phyloP scores from a whole-genome alignment of 2,113 vertebrate genomes.

The Orthonyx spaldingii region DNA sequence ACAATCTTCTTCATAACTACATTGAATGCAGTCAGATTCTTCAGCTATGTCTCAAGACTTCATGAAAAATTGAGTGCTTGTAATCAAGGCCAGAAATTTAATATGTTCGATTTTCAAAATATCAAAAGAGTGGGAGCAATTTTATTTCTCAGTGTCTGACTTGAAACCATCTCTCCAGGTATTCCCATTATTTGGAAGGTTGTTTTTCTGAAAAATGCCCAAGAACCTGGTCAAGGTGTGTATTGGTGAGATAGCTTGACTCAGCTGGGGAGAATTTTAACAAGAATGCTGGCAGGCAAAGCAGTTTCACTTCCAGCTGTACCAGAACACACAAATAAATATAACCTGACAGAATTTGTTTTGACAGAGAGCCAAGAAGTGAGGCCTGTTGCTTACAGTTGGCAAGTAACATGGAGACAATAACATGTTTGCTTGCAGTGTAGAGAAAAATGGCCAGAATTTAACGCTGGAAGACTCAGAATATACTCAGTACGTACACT shows the following conservation, averaged over 20 bases:
- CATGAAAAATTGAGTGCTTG: background rate
- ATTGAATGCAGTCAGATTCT: background rate
- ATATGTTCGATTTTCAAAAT: background rate
- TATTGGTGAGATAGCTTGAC: background rate
- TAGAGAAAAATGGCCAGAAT: background rate
- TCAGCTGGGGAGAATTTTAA: background rate
- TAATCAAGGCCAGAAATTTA: background rate
- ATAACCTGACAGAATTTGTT: conserved; percentile 13
- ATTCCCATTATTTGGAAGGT: background rate
- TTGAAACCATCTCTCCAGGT: background rate
- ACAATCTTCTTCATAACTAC: background rate
- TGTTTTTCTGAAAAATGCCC: background rate
- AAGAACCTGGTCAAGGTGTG: background rate
- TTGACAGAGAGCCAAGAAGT: conserved; percentile 6
- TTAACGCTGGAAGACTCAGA: background rate
- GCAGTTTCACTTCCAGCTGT: background rate
- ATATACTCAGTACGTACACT: background rate
- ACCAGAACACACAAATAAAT: conserved; percentile 1
- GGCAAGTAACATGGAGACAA: background rate
- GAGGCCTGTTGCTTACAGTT: background rate
- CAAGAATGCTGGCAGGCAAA: background rate
- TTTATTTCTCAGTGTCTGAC: background rate
- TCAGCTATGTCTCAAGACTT: background rate
- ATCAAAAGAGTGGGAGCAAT: background rate
- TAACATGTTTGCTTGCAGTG: background rate